A percentile compares a stretch with the other conserved stretches of the same genome.
Evolutionary conservation across 2,797 vertebrate genomes (phyloP).

Genomic region (Gambusia yucatana): DNA sequence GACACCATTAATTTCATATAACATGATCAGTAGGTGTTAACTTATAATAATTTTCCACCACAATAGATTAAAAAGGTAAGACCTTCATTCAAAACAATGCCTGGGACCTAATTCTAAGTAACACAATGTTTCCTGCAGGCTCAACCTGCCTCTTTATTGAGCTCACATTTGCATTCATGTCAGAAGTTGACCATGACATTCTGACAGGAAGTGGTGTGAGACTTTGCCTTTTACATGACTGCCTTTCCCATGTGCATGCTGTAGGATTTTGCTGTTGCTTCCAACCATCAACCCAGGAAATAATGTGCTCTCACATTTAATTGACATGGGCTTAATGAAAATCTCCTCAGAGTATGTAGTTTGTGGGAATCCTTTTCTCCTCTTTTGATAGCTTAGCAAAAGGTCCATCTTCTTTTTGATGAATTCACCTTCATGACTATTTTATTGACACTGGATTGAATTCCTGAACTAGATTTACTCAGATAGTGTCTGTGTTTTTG

Average conservation of each 20-base stretch:
- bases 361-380: neutral
- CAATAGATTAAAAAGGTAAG: neutral
- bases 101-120: neutral
- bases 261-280: conserved; percentile 25
- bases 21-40: neutral
- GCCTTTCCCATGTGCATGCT: conserved; percentile 4
- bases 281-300: conserved; percentile 19
- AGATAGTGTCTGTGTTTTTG: neutral
- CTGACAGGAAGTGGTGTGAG: conserved; percentile 6
- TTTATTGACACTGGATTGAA: conserved; percentile 25
- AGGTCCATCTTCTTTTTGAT: conserved; percentile 11
- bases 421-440: conserved; percentile 14
- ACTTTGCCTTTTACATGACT: conserved; percentile 1
- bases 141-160: neutral
- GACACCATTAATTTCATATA: neutral
- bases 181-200: conserved; percentile 1
- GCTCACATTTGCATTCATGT: neutral
- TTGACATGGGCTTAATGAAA: conserved; percentile 30
- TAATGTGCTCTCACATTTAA: conserved; percentile 16
- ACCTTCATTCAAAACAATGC: neutral
- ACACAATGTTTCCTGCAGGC: neutral
- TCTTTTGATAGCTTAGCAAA: conserved; percentile 13
- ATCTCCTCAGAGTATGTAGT: conserved; percentile 9
- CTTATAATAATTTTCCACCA: too few species aligned
- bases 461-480: conserved; percentile 11